These are phyloP conservation scores for Cardiocondyla obscurior DNA, from an alignment of 1,140 invertebrate genomes.

Conservation along the genomic window DNA sequence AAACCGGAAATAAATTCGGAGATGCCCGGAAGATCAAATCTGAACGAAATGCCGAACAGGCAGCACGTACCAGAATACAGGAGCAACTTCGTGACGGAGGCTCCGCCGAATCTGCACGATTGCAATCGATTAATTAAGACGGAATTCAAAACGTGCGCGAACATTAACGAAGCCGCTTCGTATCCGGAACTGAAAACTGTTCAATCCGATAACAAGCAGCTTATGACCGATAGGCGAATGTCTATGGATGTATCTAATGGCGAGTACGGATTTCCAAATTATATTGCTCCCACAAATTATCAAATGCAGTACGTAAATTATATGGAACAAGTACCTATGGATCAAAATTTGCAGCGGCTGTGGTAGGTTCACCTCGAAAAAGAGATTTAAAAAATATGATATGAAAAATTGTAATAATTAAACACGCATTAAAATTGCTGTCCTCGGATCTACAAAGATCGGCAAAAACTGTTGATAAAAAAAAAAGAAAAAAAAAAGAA, in stretches of 20 bases:
- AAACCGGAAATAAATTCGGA: conserved; percentile 66
- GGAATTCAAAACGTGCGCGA: conserved; percentile 72
- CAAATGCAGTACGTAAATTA: conserved; percentile 81
- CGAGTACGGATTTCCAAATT: conserved; percentile 78
- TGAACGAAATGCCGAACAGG: conserved; percentile 62
- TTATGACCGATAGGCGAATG: conserved; percentile 70
- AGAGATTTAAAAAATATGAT: background rate
- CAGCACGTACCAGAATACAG: conserved; percentile 68
- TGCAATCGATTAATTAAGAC: conserved; percentile 62
- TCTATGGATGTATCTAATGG: conserved; percentile 62
- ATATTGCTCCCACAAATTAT: conserved; percentile 75
- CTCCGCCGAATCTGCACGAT: conserved; percentile 31
- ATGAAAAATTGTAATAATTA: background rate
- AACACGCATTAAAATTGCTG: background rate
- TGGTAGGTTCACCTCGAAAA: conserved; percentile 73
- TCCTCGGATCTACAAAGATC: background rate
- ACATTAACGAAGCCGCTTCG: conserved; percentile 60
- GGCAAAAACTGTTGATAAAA: background rate
- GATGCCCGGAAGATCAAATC: conserved; percentile 60
- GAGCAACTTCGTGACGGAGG: conserved; percentile 54
- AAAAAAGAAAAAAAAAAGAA: no score
- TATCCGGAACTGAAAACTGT: conserved; percentile 72
- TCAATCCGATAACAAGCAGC: conserved; percentile 64
- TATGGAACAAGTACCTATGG: conserved; percentile 77
- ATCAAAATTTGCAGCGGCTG: conserved; percentile 80